Evolutionary conservation across 2,113 vertebrate species (phyloP), one percentile per base, ranked within the genome.

Genomic region (Sylvietta virens): DNA sequence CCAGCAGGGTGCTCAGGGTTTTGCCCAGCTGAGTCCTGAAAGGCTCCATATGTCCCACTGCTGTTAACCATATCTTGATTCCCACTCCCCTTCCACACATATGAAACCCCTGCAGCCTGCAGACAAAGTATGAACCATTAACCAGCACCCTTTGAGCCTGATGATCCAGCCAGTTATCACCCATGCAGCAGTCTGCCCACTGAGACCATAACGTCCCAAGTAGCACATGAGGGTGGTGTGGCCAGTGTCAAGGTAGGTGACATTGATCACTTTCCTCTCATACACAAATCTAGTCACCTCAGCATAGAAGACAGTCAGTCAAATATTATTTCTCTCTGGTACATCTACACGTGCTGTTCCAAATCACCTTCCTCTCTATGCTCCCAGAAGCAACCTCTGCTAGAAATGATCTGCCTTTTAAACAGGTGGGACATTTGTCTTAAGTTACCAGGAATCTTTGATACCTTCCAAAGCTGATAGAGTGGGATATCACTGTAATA

Each of bases 151-250:
- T 76, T 22, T 17, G 22, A 84, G 69, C 22, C 50, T 24, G 51
- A 28, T 19, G 69, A 90, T 60, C 24, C 65, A 93, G 81, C 2
- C 81, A 90, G 50, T 57, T 77, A 80, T 72, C 72, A 90, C 21
- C 57, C 45, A 24, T 18, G 27, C 0, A 56, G 69, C 1, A n/a
- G 47, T 27, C 65, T 54, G 28, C 28, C 61, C 53, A 53, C 6
- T 0, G 0, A 76, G 78, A 82, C 81, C 1, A 0, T 81, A 88
- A 80, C 13, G 42, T 42, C 37, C 50, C n/a, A n/a, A 42, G 37
- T 1, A 69, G 66, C 37, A 47, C 8, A 16, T 2, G 7, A 94
- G 48, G 12, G 53, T 1, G 0, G 12, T 30, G 60, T 48, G 76
- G 40, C 48, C 86, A 30, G 4, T 17, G 40, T 20, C 66, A 86